These are phyloP conservation scores for Epizoanthus rinbou DNA, from an alignment of 92 coral and sea anemone genomes.

Conservation along the genomic window DNA sequence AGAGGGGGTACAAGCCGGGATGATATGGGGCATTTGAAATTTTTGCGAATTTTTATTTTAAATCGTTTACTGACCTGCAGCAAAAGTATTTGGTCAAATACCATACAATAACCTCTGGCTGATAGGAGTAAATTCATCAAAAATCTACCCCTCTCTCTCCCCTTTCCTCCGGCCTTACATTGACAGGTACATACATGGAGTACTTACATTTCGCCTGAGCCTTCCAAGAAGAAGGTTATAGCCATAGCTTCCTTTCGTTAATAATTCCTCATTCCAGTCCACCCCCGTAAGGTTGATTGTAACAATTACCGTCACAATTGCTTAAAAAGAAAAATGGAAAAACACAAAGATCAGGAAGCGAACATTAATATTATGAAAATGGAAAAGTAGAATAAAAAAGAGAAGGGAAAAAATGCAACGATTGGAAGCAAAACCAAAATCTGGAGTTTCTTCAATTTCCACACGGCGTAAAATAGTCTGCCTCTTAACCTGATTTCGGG, in stretches of 20 bases:
- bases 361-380: not conserved
- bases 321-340: not conserved
- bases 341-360: too few relatives aligned
- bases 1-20: too few relatives aligned
- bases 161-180: not conserved
- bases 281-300: not conserved
- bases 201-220: constrained; percentile 15
- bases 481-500: too few relatives aligned
- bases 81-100: not conserved
- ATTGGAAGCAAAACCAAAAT: too few relatives aligned
- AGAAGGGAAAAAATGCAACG: not conserved
- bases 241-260: not conserved
- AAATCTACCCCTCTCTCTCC: not conserved
- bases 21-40: too few relatives aligned
- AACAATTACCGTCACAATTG: not conserved
- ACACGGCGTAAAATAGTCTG: too few relatives aligned
- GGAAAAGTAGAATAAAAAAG: not conserved
- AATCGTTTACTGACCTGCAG: too few relatives aligned
- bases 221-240: constrained; percentile 17
- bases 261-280: constrained; percentile 19
- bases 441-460: too few relatives aligned
- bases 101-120: not conserved
- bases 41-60: too few relatives aligned
- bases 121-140: not conserved
- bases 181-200: not conserved